Base-by-base conservation (phyloP, 37 sponge, comb jelly and placozoan species). In the Tethya wilhelma region DNA sequence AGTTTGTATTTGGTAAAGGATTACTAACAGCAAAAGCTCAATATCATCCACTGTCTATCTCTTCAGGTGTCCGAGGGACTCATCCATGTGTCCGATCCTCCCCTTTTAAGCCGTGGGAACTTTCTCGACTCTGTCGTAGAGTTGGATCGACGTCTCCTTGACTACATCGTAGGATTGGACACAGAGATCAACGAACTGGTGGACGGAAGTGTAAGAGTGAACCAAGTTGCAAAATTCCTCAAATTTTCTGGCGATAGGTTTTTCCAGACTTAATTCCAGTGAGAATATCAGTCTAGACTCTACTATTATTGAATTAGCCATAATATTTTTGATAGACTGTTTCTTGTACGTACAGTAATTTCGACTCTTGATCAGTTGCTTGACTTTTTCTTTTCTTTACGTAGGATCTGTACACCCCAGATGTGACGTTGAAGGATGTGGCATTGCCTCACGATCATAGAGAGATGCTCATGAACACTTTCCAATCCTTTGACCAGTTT, bases 161-260 rank as follows among this genome's bases (percentile, higher is more conserved):
- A 90, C 70, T 90, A 90, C 67, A 90, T 90, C 44, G 90, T 90
- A 2, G 90, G 90, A 22, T 64, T 90, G 75, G 90, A 90, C 79
- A 84, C 90, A 20, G 90, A 90, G 80, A 84, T 90, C 38, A 84
- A 84, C 42, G 90, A 90, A 44, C 80, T 90, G 40, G 90, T 90
- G 59, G 90, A 90, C 75, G 90, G 90, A 68, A 90, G 67, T 57
- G 84, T 84, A 75, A 30, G 63, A 14, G 14, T 2, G 4, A 19
- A 37, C 3, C 41, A 25, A n/a, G n/a, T n/a, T n/a, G n/a, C 38
- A 45, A 56, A 12, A 12, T 28, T 33, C 20, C 23, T 7, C 22
- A 44, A 17, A 17, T 17, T 49, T 19, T 49, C 17, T 49, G 55
- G 55, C 14, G 11, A 17, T 49, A 19, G 11, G 55, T 11, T 49